Percentiles rank a stretch among this genome's conserved stretches.
These are phyloP conservation scores for Argyrosomus japonicus DNA, from an alignment of 2,113 vertebrate genomes.

Conservation along the genomic window DNA sequence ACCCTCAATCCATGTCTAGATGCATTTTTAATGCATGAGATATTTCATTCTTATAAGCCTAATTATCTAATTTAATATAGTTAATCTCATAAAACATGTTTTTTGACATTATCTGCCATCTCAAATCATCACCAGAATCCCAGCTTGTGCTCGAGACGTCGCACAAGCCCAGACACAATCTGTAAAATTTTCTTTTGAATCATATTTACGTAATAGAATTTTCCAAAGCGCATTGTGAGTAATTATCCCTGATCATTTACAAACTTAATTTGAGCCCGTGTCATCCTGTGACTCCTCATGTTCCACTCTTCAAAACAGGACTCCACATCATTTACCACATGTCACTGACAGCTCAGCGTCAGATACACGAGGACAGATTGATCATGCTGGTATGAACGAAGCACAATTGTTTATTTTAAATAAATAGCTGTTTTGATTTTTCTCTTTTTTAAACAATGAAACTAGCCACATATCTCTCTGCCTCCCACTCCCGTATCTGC, in stretches of 20 bases:
- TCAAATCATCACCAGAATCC: conserved; percentile 19
- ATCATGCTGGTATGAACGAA: conserved; percentile 89
- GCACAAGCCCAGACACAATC: conserved; percentile 30
- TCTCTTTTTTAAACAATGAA: conserved; percentile 74
- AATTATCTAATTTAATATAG: conserved; percentile 52
- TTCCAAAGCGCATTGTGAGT: conserved; percentile 33
- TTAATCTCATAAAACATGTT: conserved; percentile 29
- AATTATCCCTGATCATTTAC: conserved; percentile 42
- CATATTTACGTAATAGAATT: conserved; percentile 51
- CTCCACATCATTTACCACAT: conserved; percentile 63
- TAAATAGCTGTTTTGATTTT: conserved; percentile 73
- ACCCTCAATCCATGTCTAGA: conserved; percentile 21
- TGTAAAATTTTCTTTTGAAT: conserved; percentile 27
- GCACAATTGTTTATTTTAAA: conserved; percentile 89
- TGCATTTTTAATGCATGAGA: conserved; percentile 43
- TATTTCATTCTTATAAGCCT: conserved; percentile 41
- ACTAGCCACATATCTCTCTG: conserved; percentile 82
- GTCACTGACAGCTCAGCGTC: conserved; percentile 75
- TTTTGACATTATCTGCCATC: conserved; percentile 27
- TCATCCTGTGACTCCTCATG: conserved; percentile 48
- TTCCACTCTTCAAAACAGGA: conserved; percentile 63
- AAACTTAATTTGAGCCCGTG: conserved; percentile 36
- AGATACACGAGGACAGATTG: conserved; percentile 79
- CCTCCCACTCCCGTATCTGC: conserved; percentile 83
- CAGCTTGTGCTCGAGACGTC: conserved; percentile 16